A percentile compares a stretch with the other conserved stretches of the same genome.
Evolutionary conservation across 2,888 invertebrate genomes (phyloP).

Genomic region (Periphyllus acericola): DNA sequence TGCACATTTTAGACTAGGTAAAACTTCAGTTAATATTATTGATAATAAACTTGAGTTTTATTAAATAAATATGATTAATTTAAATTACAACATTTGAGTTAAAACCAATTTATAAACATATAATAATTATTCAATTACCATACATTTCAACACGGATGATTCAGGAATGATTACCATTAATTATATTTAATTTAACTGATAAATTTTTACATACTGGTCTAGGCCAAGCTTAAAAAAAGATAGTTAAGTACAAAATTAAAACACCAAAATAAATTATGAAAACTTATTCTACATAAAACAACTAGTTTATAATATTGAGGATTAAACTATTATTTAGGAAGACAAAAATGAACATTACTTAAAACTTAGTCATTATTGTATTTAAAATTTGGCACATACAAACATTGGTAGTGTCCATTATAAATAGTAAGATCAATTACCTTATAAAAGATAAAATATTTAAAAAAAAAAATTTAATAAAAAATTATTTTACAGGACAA

Average conservation of each 20-base stretch:
- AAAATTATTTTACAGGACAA: too few relatives aligned
- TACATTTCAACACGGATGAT: neutral
- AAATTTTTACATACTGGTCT: neutral
- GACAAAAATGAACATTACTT: neutral
- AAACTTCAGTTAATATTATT: neutral
- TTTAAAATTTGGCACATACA: conserved; percentile 28
- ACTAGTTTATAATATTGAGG: neutral
- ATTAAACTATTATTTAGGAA: neutral
- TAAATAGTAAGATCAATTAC: neutral
- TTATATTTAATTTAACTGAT: neutral
- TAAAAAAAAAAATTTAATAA: neutral
- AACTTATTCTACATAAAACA: conserved; percentile 5
- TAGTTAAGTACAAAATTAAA: neutral
- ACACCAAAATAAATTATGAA: neutral
- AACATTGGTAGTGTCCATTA: neutral
- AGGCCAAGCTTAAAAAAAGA: neutral
- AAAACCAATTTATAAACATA: neutral
- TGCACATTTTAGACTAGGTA: neutral
- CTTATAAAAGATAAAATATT: neutral
- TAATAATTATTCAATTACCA: neutral
- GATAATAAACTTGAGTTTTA: neutral
- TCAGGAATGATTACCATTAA: neutral
- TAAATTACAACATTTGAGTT: neutral
- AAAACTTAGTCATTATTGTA: neutral
- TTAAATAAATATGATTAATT: neutral